Conservation (phyloP, 2,113 vertebrate species). For the Rhadina sibilatrix region DNA sequence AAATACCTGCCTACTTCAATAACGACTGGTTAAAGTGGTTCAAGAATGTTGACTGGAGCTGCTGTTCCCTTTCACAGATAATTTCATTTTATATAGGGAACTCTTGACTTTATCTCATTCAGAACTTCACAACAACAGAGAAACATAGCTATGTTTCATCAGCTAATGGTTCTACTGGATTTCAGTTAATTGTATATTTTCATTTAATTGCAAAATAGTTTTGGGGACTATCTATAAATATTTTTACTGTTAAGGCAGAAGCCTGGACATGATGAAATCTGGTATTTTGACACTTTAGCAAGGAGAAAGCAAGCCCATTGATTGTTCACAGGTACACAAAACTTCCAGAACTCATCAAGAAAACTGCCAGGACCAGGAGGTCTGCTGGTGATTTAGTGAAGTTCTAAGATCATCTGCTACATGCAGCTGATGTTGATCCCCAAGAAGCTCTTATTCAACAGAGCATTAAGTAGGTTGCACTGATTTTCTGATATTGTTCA, state of each 20-base stretch:
- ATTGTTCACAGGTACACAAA: neutral
- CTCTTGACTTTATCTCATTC: neutral
- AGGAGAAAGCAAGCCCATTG: neutral
- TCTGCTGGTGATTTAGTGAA: neutral
- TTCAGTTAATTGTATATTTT: neutral
- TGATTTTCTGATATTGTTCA: neutral
- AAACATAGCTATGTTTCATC: neutral
- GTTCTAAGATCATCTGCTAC: neutral
- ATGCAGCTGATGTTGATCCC: neutral
- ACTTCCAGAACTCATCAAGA: neutral
- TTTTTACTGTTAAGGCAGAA: neutral
- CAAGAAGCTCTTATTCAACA: neutral
- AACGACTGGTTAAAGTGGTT: neutral
- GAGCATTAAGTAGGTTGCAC: neutral
- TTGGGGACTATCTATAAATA: neutral
- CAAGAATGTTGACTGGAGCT: neutral
- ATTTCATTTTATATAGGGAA: neutral
- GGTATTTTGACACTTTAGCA: neutral
- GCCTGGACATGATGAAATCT: neutral
- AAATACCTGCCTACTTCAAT: neutral
- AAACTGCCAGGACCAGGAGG: neutral
- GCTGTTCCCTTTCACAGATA: neutral
- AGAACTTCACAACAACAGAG: neutral
- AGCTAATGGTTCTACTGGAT: neutral
- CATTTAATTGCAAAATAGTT: neutral